Evolutionary conservation across 2,113 vertebrate genomes (phyloP), one percentile per base, ranked within the genome.

Genomic region (Motacilla alba): DNA sequence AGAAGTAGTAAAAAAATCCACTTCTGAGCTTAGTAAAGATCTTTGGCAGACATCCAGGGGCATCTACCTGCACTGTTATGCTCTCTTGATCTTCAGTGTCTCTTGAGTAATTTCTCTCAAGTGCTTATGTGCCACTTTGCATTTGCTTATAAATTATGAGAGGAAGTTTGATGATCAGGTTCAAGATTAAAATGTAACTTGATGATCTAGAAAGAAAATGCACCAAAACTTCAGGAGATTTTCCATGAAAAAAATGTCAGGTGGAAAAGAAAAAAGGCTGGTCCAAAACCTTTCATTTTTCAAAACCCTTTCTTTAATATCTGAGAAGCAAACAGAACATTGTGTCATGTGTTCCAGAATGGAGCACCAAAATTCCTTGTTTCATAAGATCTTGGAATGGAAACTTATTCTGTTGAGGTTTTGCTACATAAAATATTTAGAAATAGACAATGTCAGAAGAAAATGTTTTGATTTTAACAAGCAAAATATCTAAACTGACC

Each of bases 1-100:
- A 78, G 19, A 87, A 92, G 88, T 93, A 96, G 78, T 91, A 98
- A 94, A 96, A 96, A 95, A 95, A 96, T 89, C 23, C 6, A 77
- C 30, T 78, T 95, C 69, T 72, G 59, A 95, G 47, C 26, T 33
- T 69, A 92, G 22, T 67, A 43, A 78, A 86, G 39, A 33, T 60
- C 53, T 86, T 89, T 92, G 84, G 59, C 17, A 76, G 47, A 73
- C 70, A 86, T 93, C 59, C 83, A 96, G 58, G 41, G 12, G 4
- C n/a, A 68, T 87, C 59, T 92, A 86, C 63, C 39, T 83, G 67
- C 77, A 49, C 8, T 60, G 31, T 49, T 82, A 46, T 2, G 7
- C 6, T 89, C 19, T 83, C 35, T 76, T 76, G 22, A 49, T 87
- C 37, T 60, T 39, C 70, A 80, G 3, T 49, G 31, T 92, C 26